Base-by-base conservation (phyloP, 2,113 vertebrate genomes). In the Psephotus haematonotus region DNA sequence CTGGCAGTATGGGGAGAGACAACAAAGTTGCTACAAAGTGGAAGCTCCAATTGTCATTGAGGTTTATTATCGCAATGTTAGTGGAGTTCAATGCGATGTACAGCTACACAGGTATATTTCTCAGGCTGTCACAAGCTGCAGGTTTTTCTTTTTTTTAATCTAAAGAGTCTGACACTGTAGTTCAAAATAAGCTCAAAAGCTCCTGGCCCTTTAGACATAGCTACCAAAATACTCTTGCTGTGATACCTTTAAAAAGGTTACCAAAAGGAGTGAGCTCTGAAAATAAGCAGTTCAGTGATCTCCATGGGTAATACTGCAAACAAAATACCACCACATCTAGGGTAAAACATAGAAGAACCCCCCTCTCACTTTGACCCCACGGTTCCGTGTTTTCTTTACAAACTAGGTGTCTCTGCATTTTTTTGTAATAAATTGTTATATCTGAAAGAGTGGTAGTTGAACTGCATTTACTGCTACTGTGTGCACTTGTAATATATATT, bases 11-110 rank as follows among this genome's bases (percentile, higher is more conserved):
- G 0, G 7, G 16, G 15, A 68, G 35, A 4, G 2, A 25, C 3
- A 49, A 52, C 22, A 55, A 63, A 72, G 35, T 8, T 80, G 11
- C 35, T 68, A 17, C 23, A 15, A 55, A 55, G 63, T 7, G 24
- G 16, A 77, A 57, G 46, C 49, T 77, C 62, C 46, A 16, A 31
- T 53, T 82, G 46, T 80, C 11, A 2, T 3, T 44, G 64, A 31
- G 9, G 14, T 74, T 78, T 63, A 18, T 49, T 20, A 28, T 23
- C 2, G 1, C 7, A 20, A 2, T 49, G 25, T 63, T 46, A 33
- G 27, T 18, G n/a, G 55, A 67, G 22, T 50, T 63, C 17, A 67
- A 1, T 1, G 4, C 0, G 3, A 68, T 0, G 2, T 35, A 10
- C 16, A 35, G 29, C 64, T 64, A 41, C 17, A 27, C 49, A 65